Conservation (phyloP, 2,113 vertebrate species). For the Psettodes erumei region DNA sequence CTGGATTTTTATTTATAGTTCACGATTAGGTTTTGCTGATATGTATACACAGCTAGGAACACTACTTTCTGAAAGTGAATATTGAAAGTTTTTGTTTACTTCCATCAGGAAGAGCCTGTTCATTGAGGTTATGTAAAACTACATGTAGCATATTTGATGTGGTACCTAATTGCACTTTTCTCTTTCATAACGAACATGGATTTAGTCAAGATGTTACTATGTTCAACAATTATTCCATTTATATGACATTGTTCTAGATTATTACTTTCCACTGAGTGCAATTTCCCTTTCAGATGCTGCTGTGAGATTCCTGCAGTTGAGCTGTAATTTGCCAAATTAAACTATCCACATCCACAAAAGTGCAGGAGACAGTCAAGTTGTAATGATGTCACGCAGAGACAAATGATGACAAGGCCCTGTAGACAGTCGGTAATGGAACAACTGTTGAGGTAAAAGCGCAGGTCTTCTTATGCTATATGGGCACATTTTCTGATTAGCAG, state of each 20-base stretch:
- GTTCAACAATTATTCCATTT: neutral
- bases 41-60: neutral
- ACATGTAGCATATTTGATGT: neutral
- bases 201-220: neutral
- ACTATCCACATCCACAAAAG: neutral
- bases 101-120: neutral
- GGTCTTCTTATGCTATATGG: slow-evolving; percentile 18
- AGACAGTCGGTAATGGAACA: slow-evolving; percentile 40
- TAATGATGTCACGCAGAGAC: slow-evolving; percentile 35
- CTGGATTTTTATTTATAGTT: neutral
- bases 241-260: neutral
- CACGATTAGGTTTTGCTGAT: slow-evolving; percentile 16
- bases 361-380: slow-evolving; percentile 22
- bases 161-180: neutral
- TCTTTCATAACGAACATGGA: neutral
- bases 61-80: neutral
- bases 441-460: slow-evolving; percentile 37
- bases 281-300: neutral
- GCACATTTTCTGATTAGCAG: slow-evolving; percentile 16
- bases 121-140: neutral
- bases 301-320: neutral
- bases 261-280: neutral
- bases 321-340: slow-evolving; percentile 25
- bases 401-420: slow-evolving; percentile 13
- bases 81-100: neutral